These are phyloP conservation scores for Drepana arcuata DNA, from an alignment of 1,140 invertebrate species.

Conservation along the genomic window DNA sequence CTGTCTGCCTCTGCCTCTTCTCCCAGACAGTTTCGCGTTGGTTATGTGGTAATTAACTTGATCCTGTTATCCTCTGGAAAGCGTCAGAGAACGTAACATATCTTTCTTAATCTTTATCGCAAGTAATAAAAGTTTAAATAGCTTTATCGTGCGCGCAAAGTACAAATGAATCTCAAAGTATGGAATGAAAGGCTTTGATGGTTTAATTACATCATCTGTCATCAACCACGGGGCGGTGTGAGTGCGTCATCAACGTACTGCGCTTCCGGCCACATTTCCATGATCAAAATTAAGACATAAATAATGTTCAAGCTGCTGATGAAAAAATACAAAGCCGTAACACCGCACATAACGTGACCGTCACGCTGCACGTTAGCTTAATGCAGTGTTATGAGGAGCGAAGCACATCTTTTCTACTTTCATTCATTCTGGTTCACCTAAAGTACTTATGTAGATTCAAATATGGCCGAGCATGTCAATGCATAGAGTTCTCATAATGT, in stretches of 20 bases:
- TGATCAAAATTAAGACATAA: slow-evolving; percentile 62
- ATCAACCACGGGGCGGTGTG: slow-evolving; percentile 14
- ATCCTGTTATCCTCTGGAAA: too few species aligned
- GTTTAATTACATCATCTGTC: slow-evolving; percentile 40
- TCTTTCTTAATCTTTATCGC: too few species aligned
- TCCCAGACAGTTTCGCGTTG: too few species aligned
- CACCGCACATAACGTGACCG: slow-evolving; percentile 42
- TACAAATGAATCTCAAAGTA: too few species aligned
- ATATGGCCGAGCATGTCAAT: slow-evolving; percentile 28
- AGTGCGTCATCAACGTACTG: slow-evolving; percentile 30
- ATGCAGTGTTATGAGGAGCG: slow-evolving; percentile 28
- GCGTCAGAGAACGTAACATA: too few species aligned
- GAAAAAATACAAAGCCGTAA: slow-evolving; percentile 50
- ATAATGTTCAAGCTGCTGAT: slow-evolving; percentile 36
- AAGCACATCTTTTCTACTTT: slow-evolving; percentile 37
- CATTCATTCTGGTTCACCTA: slow-evolving; percentile 25
- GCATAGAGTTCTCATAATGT: slow-evolving; percentile 39
- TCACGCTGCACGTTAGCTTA: slow-evolving; percentile 40
- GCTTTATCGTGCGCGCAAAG: too few species aligned
- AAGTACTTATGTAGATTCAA: too few species aligned
- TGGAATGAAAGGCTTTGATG: too few species aligned
- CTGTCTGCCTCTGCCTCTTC: too few species aligned
- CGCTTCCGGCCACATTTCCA: slow-evolving; percentile 43
- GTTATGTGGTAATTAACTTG: too few species aligned
- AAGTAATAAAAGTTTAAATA: too few species aligned